Evolutionary conservation across 37 sponge, comb jelly and placozoan species (phyloP).

Genomic region (Theonella swinhoei): DNA sequence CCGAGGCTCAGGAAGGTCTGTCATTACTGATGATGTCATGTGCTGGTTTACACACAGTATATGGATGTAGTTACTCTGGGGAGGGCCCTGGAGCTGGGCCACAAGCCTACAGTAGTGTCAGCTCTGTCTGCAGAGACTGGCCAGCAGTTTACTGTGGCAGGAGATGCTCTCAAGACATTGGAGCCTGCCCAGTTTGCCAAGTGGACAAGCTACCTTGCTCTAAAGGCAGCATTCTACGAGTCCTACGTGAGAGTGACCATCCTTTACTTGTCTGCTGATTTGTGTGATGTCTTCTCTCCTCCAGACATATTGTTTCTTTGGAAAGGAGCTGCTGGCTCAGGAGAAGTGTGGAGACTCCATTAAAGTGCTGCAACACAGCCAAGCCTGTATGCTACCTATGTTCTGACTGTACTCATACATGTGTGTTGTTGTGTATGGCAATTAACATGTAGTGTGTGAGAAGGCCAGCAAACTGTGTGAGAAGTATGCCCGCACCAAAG

Average conservation of each 20-base stretch:
- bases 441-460: slow-evolving; percentile 71
- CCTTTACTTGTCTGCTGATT: not conserved
- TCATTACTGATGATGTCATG: not conserved
- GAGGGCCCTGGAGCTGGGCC: slow-evolving; percentile 94
- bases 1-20: slow-evolving; percentile 92
- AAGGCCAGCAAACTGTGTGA: slow-evolving; percentile 82
- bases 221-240: slow-evolving; percentile 90
- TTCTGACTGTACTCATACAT: not conserved
- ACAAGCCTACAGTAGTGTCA: slow-evolving; percentile 88
- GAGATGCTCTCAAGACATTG: slow-evolving; percentile 83
- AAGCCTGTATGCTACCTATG: slow-evolving; percentile 67
- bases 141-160: slow-evolving; percentile 75
- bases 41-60: not conserved
- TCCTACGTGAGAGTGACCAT: slow-evolving; percentile 70
- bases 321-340: slow-evolving; percentile 81
- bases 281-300: not conserved
- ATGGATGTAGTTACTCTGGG: slow-evolving; percentile 78
- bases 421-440: not conserved
- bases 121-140: slow-evolving; percentile 86
- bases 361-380: slow-evolving; percentile 74
- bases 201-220: slow-evolving; percentile 82
- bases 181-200: slow-evolving; percentile 81
- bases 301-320: slow-evolving; percentile 94
- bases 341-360: slow-evolving; percentile 99
- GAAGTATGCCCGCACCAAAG: slow-evolving; percentile 82